Percentiles rank a stretch among this genome's conserved stretches.
Evolutionary conservation across 2,113 vertebrate genomes (phyloP).

Genomic region (Leptocoma aspasia): DNA sequence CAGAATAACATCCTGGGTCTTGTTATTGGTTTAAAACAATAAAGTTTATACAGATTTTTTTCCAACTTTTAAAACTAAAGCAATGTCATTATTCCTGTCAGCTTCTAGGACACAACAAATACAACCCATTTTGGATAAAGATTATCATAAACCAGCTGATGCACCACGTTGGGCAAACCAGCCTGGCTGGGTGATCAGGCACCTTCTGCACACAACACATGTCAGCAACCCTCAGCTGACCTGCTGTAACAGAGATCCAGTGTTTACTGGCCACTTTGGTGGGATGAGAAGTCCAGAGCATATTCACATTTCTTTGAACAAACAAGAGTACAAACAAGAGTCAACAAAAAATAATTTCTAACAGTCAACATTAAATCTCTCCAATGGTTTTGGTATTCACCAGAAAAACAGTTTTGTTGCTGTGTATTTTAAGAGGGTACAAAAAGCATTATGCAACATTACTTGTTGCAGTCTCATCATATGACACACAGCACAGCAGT

Average conservation of each 20-base stretch:
- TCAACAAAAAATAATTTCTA: not conserved
- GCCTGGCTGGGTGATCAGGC: not conserved
- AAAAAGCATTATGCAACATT: not conserved
- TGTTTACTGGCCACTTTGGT: not conserved
- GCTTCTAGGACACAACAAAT: not conserved
- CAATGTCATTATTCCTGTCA: not conserved
- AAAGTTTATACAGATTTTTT: not conserved
- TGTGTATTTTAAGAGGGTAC: not conserved
- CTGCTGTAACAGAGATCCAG: not conserved
- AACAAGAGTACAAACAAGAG: not conserved
- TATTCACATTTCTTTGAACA: not conserved
- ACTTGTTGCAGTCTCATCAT: not conserved
- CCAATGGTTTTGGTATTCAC: not conserved
- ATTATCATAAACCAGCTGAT: not conserved
- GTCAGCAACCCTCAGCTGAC: not conserved
- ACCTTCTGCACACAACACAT: not conserved
- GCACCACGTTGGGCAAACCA: not conserved
- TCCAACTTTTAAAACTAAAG: not conserved
- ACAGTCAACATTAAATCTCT: not conserved
- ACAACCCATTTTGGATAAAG: not conserved
- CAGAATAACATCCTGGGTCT: not conserved
- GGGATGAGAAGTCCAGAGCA: not conserved
- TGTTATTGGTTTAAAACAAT: not conserved
- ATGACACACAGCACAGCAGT: not conserved
- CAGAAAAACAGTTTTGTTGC: not conserved